These are phyloP conservation scores for Ptilorrhoa leucosticta DNA, from an alignment of 2,113 vertebrate species.

Conservation along the genomic window DNA sequence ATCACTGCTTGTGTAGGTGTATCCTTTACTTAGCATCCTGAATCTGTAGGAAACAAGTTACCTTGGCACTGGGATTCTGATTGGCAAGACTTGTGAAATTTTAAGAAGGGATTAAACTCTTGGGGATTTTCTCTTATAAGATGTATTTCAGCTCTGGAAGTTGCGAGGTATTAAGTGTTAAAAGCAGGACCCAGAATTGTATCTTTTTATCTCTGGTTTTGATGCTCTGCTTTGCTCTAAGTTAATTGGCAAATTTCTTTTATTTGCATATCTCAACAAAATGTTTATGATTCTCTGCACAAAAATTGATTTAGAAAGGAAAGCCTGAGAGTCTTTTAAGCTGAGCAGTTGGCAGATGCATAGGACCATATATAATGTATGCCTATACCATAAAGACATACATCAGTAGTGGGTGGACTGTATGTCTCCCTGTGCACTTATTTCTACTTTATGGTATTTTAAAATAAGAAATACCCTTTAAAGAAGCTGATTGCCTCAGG, in stretches of 20 bases:
- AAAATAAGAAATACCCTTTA: constrained; percentile 50
- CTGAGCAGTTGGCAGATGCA: neutral
- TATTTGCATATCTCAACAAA: neutral
- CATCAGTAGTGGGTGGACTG: constrained; percentile 11
- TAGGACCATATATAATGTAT: neutral
- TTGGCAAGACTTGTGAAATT: neutral
- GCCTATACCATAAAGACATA: neutral
- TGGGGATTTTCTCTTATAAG: neutral
- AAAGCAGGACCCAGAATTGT: neutral
- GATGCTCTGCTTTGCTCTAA: neutral
- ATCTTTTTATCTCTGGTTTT: neutral
- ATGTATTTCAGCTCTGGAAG: neutral
- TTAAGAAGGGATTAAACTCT: neutral
- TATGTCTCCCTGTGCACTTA: constrained; percentile 2
- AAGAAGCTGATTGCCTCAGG: neutral
- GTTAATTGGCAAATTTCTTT: neutral
- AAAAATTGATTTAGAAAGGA: neutral
- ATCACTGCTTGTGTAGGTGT: constrained; percentile 1
- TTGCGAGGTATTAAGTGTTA: neutral
- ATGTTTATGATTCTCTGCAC: neutral
- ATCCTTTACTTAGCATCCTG: constrained; percentile 30
- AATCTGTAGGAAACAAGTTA: constrained; percentile 3
- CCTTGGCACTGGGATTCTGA: neutral
- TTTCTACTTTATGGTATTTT: constrained; percentile 28
- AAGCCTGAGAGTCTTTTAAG: neutral